Evolutionary conservation across 2,113 vertebrate genomes (phyloP), one percentile per base, ranked within the genome.

Genomic region (Platichthys stellatus): DNA sequence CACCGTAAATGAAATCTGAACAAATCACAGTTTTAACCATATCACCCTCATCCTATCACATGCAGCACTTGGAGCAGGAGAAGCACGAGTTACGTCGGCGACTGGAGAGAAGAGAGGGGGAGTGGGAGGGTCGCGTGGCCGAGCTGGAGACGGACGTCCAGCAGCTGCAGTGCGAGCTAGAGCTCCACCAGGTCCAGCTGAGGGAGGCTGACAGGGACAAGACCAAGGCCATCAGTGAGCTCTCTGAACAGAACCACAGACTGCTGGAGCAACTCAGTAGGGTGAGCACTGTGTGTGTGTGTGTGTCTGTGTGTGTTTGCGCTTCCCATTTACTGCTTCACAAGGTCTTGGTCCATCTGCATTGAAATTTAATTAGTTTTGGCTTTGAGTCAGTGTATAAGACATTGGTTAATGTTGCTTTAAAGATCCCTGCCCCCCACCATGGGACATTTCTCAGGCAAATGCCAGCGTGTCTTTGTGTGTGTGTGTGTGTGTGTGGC

Each of bases 221-320:
- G 92, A 96, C 94, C 0, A 94, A 94, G 45, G 95, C 95, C 0
- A 95, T 99, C 84, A 95, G 96, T 62, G 96, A 99, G 86, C 95
- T 99, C 63, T 97, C 97, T 0, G 97, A 99, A 91, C 97, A 99
- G 93, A 99, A 99, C 96, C 97, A 99, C 77, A 95, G 96, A 85
- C 94, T 99, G 78, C 87, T 99, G 91, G 97, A 99, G 93, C 97
- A 99, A 90, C 97, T 99, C 89, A 97, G 91, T 89, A 95, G 95
- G 96, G 98, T 99, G 85, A 98, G 97, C 90, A 59, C 20, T 21
- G 3, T 74, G 40, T 69, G 35, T 72, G n/a, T 62, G 26, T 51
- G 66, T 73, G 31, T 67, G 23, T 73, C 23, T 61, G 53, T 57
- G 54, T 51, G 40, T 51, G 49, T 65, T 59, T 69, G 35, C 26